These are phyloP conservation scores for Carabus problematicus DNA, from an alignment of 2,888 invertebrate genomes.

Conservation along the genomic window DNA sequence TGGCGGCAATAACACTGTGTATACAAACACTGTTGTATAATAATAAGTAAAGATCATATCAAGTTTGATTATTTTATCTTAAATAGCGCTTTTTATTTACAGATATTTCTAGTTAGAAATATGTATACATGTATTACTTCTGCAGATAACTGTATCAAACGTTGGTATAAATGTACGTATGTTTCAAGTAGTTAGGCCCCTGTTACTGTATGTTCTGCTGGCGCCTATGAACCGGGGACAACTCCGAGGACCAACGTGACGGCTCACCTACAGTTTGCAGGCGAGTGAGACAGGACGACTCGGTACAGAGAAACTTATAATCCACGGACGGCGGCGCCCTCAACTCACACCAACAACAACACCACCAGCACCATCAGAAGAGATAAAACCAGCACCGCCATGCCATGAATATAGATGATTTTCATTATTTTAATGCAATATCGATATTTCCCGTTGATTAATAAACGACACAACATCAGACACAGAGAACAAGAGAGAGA, in stretches of 20 bases:
- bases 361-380: conserved; percentile 6
- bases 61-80: too few species aligned
- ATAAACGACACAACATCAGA: conserved; percentile 23
- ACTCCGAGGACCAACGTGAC: not conserved
- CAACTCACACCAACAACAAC: conserved; percentile 9
- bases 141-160: too few species aligned
- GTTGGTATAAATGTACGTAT: too few species aligned
- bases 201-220: too few species aligned
- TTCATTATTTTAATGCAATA: conserved; percentile 43
- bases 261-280: not conserved
- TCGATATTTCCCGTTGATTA: conserved; percentile 39
- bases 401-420: conserved; percentile 42
- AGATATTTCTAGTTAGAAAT: too few species aligned
- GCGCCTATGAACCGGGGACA: not conserved
- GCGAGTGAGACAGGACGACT: not conserved
- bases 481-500: too few species aligned
- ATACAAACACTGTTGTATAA: too few species aligned
- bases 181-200: too few species aligned
- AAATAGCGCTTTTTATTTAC: too few species aligned
- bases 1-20: too few species aligned
- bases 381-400: conserved; percentile 20
- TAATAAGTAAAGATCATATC: too few species aligned
- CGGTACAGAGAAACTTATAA: conserved; percentile 13
- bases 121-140: too few species aligned
- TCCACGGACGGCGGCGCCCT: conserved; percentile 5